Evolutionary conservation across 2,113 vertebrate species (phyloP).

Genomic region (Grus americana): DNA sequence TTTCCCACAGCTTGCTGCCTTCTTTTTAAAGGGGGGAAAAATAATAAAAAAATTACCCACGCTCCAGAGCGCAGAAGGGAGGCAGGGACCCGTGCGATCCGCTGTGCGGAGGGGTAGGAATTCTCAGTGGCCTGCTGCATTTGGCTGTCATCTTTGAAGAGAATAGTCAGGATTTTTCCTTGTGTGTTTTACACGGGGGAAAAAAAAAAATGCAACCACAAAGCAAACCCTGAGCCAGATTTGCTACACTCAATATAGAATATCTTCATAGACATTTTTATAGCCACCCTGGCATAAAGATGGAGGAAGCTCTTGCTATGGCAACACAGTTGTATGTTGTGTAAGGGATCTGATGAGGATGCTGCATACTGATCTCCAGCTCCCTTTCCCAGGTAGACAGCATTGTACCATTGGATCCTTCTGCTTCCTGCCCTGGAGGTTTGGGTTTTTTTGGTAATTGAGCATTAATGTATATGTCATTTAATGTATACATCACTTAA

Average conservation of each 20-base stretch:
- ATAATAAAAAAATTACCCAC: slow-evolving; percentile 21
- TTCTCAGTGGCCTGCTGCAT: not conserved
- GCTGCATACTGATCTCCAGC: not conserved
- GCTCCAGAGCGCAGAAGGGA: not conserved
- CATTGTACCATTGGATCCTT: not conserved
- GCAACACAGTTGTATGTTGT: not conserved
- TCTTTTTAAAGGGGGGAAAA: not conserved
- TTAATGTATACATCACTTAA: not conserved
- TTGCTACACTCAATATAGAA: not conserved
- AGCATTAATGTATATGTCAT: not conserved
- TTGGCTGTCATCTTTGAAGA: not conserved
- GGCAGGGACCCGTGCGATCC: not conserved
- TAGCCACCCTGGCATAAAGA: not conserved
- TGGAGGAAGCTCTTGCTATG: not conserved
- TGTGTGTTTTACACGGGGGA: not conserved
- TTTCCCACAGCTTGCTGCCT: slow-evolving; percentile 63
- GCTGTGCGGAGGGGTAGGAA: not conserved
- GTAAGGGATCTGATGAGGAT: not conserved
- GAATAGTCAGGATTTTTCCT: not conserved
- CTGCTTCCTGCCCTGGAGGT: not conserved
- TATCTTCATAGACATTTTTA: not conserved
- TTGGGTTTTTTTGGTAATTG: not conserved
- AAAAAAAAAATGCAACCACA: not conserved
- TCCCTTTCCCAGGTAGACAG: not conserved
- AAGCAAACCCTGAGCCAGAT: not conserved